phyloP scores from a whole-genome alignment of 2,797 vertebrate genomes.

The Scleropages formosus region DNA sequence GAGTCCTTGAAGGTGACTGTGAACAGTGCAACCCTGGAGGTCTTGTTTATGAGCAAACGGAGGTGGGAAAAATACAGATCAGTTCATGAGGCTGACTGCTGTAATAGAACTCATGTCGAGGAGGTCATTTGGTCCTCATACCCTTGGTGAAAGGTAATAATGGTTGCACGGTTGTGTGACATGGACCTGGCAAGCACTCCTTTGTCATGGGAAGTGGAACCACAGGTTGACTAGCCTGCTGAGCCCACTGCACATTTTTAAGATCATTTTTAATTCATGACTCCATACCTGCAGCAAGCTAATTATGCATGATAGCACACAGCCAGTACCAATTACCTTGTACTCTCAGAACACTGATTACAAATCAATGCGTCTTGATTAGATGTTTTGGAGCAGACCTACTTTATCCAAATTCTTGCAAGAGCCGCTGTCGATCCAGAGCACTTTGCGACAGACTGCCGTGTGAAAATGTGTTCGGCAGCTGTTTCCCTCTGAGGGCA shows the following conservation, averaged over 20 bases:
- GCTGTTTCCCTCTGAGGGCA: too few relatives aligned
- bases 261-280: conserved; percentile 55
- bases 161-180: too few relatives aligned
- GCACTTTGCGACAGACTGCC: neutral
- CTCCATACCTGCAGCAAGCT: conserved; percentile 39
- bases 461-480: neutral
- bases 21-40: too few relatives aligned
- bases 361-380: conserved; percentile 67
- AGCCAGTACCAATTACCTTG: conserved; percentile 58
- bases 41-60: too few relatives aligned
- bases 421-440: neutral
- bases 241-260: conserved; percentile 36
- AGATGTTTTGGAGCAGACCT: conserved; percentile 49
- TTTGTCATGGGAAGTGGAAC: neutral
- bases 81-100: too few relatives aligned
- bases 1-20: too few relatives aligned
- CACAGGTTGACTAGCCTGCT: neutral
- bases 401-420: neutral
- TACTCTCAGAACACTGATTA: conserved; percentile 64
- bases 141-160: too few relatives aligned
- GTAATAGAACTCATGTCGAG: too few relatives aligned
- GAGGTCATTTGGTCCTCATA: too few relatives aligned
- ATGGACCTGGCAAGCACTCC: too few relatives aligned
- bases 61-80: too few relatives aligned
- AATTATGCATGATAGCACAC: conserved; percentile 35